These are phyloP conservation scores for Coturnix japonica DNA, from an alignment of 2,113 vertebrate species.

Conservation along the genomic window DNA sequence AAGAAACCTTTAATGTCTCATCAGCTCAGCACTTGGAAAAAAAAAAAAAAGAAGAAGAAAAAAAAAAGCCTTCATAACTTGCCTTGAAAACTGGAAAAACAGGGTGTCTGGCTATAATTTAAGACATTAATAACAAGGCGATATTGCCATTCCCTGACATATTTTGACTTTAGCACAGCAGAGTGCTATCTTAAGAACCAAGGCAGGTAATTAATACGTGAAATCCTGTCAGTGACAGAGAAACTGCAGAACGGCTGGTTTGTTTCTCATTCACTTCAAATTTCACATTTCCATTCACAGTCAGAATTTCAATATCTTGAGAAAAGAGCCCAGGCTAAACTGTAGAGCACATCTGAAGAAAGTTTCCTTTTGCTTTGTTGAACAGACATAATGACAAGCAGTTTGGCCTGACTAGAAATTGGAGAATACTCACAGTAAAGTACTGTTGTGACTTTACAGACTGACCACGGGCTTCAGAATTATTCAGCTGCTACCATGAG, in stretches of 20 bases:
- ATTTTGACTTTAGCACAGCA: slow-evolving; percentile 29
- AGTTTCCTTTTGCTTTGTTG: background rate
- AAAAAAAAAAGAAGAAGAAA: slow-evolving; percentile 30
- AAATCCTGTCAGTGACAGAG: background rate
- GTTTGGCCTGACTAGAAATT: background rate
- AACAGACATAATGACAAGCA: background rate
- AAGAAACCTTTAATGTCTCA: slow-evolving; percentile 75
- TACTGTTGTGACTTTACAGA: background rate
- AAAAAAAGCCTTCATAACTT: slow-evolving; percentile 47
- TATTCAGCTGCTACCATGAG: background rate
- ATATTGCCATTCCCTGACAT: slow-evolving; percentile 59
- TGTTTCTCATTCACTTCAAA: background rate
- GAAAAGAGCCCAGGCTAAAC: background rate
- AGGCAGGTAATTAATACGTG: background rate
- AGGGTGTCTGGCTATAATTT: slow-evolving; percentile 70
- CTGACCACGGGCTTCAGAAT: background rate
- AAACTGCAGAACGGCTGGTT: background rate
- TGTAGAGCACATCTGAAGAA: background rate
- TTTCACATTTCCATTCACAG: background rate
- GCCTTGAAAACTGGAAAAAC: slow-evolving; percentile 81
- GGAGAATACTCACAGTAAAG: background rate
- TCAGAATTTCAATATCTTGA: background rate
- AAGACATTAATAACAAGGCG: slow-evolving; percentile 66
- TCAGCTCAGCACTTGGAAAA: background rate
- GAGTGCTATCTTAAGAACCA: slow-evolving; percentile 28